phyloP scores from a whole-genome alignment of 2,888 invertebrate species.

The Drosophila flavopinicola region DNA sequence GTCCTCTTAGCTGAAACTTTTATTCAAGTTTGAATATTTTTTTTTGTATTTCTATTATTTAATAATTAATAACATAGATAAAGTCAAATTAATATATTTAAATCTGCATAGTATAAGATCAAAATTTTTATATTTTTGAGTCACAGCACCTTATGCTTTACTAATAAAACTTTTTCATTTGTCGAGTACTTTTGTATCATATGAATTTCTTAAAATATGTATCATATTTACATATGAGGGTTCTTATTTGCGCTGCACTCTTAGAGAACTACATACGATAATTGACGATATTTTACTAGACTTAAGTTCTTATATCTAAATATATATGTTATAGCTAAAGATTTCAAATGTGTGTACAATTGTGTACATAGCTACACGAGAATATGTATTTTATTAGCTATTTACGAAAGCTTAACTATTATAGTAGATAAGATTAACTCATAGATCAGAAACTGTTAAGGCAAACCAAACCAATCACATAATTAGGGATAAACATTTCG shows the following conservation, averaged over 20 bases:
- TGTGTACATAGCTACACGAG: constrained; percentile 8
- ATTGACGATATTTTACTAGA: constrained; percentile 3
- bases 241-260: constrained; percentile 18
- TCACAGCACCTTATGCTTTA: constrained; percentile 42
- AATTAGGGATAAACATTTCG: constrained; percentile 5
- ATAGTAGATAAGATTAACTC: constrained; percentile 30
- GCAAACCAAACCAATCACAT: neutral
- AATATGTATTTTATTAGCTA: constrained; percentile 28
- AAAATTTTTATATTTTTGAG: constrained; percentile 11
- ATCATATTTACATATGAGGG: constrained; percentile 2
- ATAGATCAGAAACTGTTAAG: constrained; percentile 31
- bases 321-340: constrained; percentile 14
- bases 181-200: constrained; percentile 15
- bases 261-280: neutral
- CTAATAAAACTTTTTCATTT: constrained; percentile 7
- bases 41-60: constrained; percentile 40
- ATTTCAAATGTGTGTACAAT: constrained; percentile 3
- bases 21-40: constrained; percentile 47
- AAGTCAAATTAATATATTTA: constrained; percentile 20
- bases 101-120: constrained; percentile 35
- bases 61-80: constrained; percentile 36
- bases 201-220: constrained; percentile 24
- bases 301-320: constrained; percentile 28
- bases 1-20: constrained; percentile 69
- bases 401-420: constrained; percentile 31